phyloP scores from a whole-genome alignment of 2,113 vertebrate genomes.

The Cavia porcellus region DNA sequence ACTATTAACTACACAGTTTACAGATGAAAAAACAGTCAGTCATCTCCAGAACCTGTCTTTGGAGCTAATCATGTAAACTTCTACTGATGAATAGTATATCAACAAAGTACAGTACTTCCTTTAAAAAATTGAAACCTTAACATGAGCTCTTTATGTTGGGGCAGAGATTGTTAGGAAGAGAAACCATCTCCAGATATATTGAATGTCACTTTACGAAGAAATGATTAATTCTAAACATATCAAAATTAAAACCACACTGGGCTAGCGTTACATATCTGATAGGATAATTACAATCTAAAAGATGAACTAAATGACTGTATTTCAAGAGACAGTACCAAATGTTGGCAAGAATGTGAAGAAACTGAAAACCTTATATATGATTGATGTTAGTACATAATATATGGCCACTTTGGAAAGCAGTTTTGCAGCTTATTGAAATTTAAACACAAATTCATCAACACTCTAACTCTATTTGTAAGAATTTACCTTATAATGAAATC shows the following conservation, averaged over 20 bases:
- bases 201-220: neutral
- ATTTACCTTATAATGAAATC: neutral
- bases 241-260: neutral
- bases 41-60: neutral
- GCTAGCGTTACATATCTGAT: neutral
- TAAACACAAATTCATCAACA: neutral
- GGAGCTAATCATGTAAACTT: neutral
- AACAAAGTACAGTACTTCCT: neutral
- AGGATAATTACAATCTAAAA: neutral
- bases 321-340: neutral
- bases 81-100: neutral
- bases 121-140: conserved; percentile 1
- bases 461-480: neutral
- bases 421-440: conserved; percentile 36
- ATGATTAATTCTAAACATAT: neutral
- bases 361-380: neutral
- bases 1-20: neutral
- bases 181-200: neutral
- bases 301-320: neutral
- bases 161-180: neutral
- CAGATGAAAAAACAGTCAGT: neutral
- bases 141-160: neutral
- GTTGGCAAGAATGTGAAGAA: neutral
- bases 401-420: neutral
- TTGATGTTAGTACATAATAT: neutral